Conservation (phyloP, 1,140 invertebrate species). For the Octopus sinensis region DNA sequence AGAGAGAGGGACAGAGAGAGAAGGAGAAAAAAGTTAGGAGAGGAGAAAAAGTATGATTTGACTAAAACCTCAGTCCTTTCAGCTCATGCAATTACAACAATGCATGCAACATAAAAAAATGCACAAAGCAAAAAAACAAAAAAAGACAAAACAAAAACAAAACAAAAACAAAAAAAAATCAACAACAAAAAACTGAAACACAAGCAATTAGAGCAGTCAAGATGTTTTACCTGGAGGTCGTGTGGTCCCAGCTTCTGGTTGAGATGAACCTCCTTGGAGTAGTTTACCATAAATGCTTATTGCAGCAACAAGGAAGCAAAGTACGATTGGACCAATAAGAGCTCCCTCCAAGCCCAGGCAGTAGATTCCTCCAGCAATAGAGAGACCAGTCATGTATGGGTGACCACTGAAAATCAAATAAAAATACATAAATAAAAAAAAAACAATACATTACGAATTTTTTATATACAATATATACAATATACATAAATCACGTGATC, state of each 20-base stretch:
- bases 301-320: constrained; percentile 81
- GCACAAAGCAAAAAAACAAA: background rate
- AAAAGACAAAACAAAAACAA: background rate
- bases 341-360: constrained; percentile 94
- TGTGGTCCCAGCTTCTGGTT: background rate
- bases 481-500: too few relatives aligned
- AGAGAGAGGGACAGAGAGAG: too few relatives aligned
- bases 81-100: too few relatives aligned
- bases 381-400: constrained; percentile 95
- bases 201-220: background rate
- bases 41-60: too few relatives aligned
- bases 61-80: too few relatives aligned
- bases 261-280: constrained; percentile 28
- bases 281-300: constrained; percentile 69
- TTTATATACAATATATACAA: background rate
- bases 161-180: background rate
- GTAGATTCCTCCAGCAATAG: constrained; percentile 97
- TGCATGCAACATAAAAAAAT: too few relatives aligned
- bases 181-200: background rate
- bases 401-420: constrained; percentile 69
- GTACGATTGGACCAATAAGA: constrained; percentile 88
- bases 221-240: background rate
- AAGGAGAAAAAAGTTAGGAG: too few relatives aligned
- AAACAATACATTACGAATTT: background rate
- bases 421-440: background rate